Conservation (phyloP, 2,888 invertebrate species). For the Athalia cordata region DNA sequence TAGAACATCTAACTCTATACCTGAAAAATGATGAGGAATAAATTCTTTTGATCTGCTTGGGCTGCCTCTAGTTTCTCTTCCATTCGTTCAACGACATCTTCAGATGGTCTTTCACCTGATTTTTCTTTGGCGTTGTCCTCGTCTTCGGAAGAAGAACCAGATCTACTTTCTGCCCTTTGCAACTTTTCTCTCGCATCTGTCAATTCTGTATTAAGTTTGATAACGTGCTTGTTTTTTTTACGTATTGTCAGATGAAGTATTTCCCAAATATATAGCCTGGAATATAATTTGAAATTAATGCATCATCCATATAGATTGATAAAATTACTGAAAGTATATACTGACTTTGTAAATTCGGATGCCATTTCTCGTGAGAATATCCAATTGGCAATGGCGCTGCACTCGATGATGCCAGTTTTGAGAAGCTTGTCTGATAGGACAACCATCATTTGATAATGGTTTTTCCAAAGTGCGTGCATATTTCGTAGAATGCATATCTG, state of each 20-base stretch:
- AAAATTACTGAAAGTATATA: background rate
- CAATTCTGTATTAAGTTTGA: constrained; percentile 86
- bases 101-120: constrained; percentile 80
- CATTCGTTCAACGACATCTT: constrained; percentile 95
- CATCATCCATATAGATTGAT: background rate
- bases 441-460: constrained; percentile 97
- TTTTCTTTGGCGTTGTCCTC: constrained; percentile 78
- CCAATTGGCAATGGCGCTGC: constrained; percentile 98
- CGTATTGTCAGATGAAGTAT: constrained; percentile 95
- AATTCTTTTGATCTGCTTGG: constrained; percentile 96
- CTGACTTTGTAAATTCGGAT: constrained; percentile 87
- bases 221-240: constrained; percentile 97
- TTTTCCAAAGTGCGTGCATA: constrained; percentile 96
- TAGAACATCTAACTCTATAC: constrained; percentile 63
- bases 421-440: constrained; percentile 97
- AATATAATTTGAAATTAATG: constrained; percentile 47
- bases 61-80: constrained; percentile 96
- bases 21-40: constrained; percentile 98
- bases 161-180: constrained; percentile 87
- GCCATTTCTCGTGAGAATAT: constrained; percentile 97
- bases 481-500: constrained; percentile 95
- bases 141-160: constrained; percentile 87
- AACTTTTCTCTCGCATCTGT: constrained; percentile 91
- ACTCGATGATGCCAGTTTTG: constrained; percentile 97
- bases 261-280: constrained; percentile 96